Evolutionary conservation across 2,113 vertebrate genomes (phyloP).

Genomic region (Merops nubicus): DNA sequence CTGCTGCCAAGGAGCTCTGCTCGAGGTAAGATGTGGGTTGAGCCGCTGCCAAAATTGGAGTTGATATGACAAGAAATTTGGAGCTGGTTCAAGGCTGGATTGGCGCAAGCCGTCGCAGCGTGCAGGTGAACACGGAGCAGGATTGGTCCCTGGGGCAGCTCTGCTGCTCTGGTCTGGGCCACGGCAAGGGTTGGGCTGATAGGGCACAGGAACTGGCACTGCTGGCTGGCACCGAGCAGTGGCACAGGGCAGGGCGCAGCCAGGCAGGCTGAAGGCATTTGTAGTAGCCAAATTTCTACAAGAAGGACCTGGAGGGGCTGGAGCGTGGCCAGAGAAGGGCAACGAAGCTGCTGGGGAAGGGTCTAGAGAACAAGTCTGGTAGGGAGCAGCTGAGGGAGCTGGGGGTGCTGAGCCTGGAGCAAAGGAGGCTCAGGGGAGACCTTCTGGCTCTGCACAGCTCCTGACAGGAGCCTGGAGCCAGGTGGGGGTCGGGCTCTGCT

Average conservation of each 20-base stretch:
- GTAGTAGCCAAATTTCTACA: neutral
- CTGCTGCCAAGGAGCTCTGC: constrained; percentile 67
- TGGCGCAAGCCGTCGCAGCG: neutral
- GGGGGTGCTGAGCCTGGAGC: too few relatives aligned
- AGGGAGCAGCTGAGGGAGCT: too few relatives aligned
- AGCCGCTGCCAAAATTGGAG: constrained; percentile 50
- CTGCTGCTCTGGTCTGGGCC: neutral
- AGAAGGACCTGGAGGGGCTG: too few relatives aligned
- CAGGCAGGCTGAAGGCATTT: neutral
- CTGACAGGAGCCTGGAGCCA: too few relatives aligned
- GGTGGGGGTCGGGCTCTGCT: too few relatives aligned
- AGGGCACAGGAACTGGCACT: neutral
- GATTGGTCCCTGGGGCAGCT: neutral
- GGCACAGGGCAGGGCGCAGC: neutral
- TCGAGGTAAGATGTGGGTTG: constrained; percentile 63
- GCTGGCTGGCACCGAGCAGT: neutral
- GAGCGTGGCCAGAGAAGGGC: too few relatives aligned
- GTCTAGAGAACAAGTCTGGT: too few relatives aligned
- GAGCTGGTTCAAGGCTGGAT: constrained; percentile 29
- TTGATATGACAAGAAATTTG: constrained; percentile 47
- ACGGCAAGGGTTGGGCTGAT: neutral
- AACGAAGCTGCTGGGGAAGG: too few relatives aligned
- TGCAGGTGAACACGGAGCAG: neutral
- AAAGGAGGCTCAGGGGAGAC: too few relatives aligned
- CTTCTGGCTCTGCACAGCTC: too few relatives aligned